A percentile compares a stretch with the other conserved stretches of the same genome.
These are phyloP conservation scores for Cephus cinctus DNA, from an alignment of 1,140 invertebrate species.

Conservation along the genomic window DNA sequence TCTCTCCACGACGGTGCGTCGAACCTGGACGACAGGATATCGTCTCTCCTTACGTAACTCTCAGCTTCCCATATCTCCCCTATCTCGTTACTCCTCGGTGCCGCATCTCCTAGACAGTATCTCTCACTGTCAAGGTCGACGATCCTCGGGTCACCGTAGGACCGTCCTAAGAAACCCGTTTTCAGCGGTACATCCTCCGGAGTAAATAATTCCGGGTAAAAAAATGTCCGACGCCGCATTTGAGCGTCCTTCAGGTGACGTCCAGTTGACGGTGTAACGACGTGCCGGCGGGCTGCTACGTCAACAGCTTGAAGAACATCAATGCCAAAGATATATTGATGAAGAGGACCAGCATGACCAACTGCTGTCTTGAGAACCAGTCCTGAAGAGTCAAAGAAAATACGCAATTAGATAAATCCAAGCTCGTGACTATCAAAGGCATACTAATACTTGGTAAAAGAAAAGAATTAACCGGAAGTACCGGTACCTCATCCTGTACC, in stretches of 20 bases:
- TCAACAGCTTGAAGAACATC: conserved; percentile 95
- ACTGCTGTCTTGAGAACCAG: conserved; percentile 95
- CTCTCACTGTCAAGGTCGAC: no score
- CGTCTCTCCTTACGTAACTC: no score
- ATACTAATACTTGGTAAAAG: no score
- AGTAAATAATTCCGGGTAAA: no score
- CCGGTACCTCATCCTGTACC: no score
- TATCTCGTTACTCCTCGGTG: not conserved
- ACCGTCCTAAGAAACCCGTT: conserved; percentile 32
- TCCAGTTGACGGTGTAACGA: conserved; percentile 43
- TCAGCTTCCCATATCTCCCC: no score
- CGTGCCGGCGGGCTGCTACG: conserved; percentile 64
- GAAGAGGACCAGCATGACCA: conserved; percentile 92
- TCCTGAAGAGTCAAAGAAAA: conserved; percentile 69
- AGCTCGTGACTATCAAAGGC: no score
- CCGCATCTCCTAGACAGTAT: conserved; percentile 9
- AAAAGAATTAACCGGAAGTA: no score
- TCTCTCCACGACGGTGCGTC: no score
- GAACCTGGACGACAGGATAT: no score
- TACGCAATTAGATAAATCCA: not conserved
- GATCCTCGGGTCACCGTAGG: no score
- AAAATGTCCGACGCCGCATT: no score
- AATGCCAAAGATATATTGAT: conserved; percentile 95
- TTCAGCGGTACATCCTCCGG: conserved; percentile 33
- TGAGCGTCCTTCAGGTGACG: conserved; percentile 45